phyloP scores from a whole-genome alignment of 2,888 invertebrate genomes.

The Corbicula japonica region DNA sequence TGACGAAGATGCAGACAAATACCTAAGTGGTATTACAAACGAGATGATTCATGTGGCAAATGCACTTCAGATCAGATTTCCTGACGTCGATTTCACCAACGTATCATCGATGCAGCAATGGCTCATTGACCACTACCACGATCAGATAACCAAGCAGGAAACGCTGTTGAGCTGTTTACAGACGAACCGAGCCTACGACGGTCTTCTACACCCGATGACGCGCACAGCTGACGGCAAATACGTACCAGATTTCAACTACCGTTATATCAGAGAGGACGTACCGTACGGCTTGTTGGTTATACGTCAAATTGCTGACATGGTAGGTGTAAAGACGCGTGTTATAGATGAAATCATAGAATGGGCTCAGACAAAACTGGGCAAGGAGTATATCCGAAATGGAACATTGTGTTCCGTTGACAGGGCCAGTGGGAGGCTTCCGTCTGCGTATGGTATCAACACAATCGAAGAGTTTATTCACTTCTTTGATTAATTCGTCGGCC shows the following conservation, averaged over 20 bases:
- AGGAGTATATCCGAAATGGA: constrained; percentile 58
- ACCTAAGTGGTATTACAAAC: constrained; percentile 61
- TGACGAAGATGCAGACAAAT: constrained; percentile 57
- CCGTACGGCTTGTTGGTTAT: constrained; percentile 72
- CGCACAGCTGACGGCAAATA: constrained; percentile 60
- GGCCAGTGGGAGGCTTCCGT: constrained; percentile 58
- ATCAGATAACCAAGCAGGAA: constrained; percentile 61
- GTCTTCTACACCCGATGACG: constrained; percentile 70
- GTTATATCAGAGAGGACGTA: constrained; percentile 72
- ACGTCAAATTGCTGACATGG: constrained; percentile 68
- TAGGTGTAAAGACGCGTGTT: constrained; percentile 66
- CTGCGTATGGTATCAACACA: constrained; percentile 61
- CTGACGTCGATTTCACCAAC: constrained; percentile 51
- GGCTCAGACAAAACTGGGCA: constrained; percentile 68
- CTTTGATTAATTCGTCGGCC: neutral
- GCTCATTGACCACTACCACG: constrained; percentile 63
- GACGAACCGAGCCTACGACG: constrained; percentile 70
- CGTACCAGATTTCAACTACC: constrained; percentile 70
- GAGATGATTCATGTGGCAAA: constrained; percentile 65
- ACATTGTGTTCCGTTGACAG: constrained; percentile 63
- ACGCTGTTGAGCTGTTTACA: constrained; percentile 50
- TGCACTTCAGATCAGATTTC: constrained; percentile 52
- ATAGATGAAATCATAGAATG: constrained; percentile 69
- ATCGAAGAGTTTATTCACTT: constrained; percentile 41
- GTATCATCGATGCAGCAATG: constrained; percentile 66